phyloP scores from a whole-genome alignment of 2,888 invertebrate genomes.

The Melinopterus prodromus region DNA sequence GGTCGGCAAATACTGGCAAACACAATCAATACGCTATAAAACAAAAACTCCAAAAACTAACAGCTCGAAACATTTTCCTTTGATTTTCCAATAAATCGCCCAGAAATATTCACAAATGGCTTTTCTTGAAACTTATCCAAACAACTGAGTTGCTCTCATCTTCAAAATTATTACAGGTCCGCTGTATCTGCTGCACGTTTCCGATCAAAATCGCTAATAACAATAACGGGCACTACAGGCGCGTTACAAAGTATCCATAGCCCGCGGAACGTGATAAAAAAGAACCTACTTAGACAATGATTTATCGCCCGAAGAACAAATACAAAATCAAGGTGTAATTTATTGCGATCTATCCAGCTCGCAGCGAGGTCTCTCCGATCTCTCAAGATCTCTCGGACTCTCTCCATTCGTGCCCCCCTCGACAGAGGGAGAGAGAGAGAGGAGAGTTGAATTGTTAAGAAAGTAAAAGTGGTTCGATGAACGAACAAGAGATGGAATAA shows the following conservation, averaged over 20 bases:
- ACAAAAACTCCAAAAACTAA: no score
- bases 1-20: no score
- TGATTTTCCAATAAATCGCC: no score
- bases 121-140: no score
- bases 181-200: background rate
- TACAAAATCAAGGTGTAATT: conserved; percentile 4
- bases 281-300: background rate
- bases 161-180: background rate
- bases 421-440: background rate
- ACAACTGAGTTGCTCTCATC: no score
- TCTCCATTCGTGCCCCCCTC: background rate
- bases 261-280: background rate
- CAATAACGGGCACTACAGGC: background rate
- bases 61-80: no score
- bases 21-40: no score
- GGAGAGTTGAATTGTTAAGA: background rate
- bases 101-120: no score
- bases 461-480: background rate
- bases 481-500: background rate
- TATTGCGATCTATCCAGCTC: background rate
- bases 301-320: conserved; percentile 4
- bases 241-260: background rate
- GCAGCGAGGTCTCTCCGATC: background rate
- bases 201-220: background rate
- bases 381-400: background rate